These are phyloP conservation scores for Choristoneura fumiferana DNA, from an alignment of 1,140 invertebrate species.

Conservation along the genomic window DNA sequence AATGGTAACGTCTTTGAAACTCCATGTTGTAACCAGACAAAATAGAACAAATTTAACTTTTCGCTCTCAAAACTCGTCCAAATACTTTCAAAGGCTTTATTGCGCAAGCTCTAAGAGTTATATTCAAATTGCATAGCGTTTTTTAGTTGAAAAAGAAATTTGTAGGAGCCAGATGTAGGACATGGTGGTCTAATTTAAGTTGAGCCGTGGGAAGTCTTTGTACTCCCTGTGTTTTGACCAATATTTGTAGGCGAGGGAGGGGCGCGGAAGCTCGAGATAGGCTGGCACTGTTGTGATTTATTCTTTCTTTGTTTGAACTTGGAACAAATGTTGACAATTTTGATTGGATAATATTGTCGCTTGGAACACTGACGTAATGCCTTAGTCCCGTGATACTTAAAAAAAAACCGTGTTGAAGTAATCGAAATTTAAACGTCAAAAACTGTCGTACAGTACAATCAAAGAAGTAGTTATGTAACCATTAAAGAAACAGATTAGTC, in stretches of 20 bases:
- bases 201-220: constrained; percentile 50
- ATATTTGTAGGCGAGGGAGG: constrained; percentile 22
- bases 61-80: not conserved
- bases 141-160: constrained; percentile 40
- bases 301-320: constrained; percentile 64
- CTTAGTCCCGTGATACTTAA: constrained; percentile 6
- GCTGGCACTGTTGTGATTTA: constrained; percentile 51
- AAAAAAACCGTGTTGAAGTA: too few species aligned
- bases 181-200: constrained; percentile 38
- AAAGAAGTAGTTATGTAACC: too few species aligned
- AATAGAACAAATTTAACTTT: constrained; percentile 19
- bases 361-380: constrained; percentile 42
- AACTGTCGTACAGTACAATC: too few species aligned
- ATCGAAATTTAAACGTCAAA: too few species aligned
- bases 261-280: constrained; percentile 31
- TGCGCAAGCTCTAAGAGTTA: constrained; percentile 29
- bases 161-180: constrained; percentile 55
- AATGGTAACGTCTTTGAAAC: constrained; percentile 19
- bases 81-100: constrained; percentile 1
- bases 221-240: constrained; percentile 34
- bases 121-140: constrained; percentile 35
- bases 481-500: too few species aligned
- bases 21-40: constrained; percentile 11
- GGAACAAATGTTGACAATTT: constrained; percentile 63
- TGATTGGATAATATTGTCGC: constrained; percentile 46